Evolutionary conservation across 2,888 invertebrate genomes (phyloP), one percentile per base, ranked within the genome.

Genomic region (Ichneumon xanthorius): DNA sequence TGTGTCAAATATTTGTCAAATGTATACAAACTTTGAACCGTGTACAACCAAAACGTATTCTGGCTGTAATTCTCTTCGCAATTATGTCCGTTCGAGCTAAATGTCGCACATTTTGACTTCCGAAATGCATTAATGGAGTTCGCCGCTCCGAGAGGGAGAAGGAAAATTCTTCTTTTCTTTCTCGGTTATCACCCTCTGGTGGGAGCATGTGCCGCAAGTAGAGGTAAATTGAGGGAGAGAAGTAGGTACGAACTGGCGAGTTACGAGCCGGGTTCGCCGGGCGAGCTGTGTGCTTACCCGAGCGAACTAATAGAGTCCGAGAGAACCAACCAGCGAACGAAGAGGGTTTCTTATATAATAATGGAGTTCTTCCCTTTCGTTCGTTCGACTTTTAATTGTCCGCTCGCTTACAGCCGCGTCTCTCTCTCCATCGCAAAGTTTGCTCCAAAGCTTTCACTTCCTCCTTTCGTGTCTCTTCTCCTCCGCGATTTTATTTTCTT

Each of bases 301-400:
- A 70, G 75, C 50, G 68, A 68, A 81, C 75, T 81, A 75, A 81
- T 75, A 75, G 75, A 68, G 58, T 75, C 40, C 58, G 33, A 58
- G 81, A 48, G 81, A 48, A 70, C 48, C 80, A 30, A 72, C 73
- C 33, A 70, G 80, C 65, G 58, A 81, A 67, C n/a, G 58, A 55
- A 40, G 58, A 58, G 53, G 45, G 75, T 61, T 33, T 77, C 67
- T 78, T 73, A 53, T 61, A 67, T 68, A 78, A 78, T 78, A 82
- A 82, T 72, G 58, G 26, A 14, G 45, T 72, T 58, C 55, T 72
- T 67, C 65, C 14, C 37, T 67, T 50, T 16, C 30, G 22, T 63
- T 33, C 65, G 71, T 70, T 55, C 71, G 65, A 77, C 76, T 76
- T 82, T 77, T 82, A 82, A 71, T 77, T 71, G 78, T 78, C 58